These are phyloP conservation scores for Nymphalis polychloros DNA, from an alignment of 2,888 invertebrate species.

Conservation along the genomic window DNA sequence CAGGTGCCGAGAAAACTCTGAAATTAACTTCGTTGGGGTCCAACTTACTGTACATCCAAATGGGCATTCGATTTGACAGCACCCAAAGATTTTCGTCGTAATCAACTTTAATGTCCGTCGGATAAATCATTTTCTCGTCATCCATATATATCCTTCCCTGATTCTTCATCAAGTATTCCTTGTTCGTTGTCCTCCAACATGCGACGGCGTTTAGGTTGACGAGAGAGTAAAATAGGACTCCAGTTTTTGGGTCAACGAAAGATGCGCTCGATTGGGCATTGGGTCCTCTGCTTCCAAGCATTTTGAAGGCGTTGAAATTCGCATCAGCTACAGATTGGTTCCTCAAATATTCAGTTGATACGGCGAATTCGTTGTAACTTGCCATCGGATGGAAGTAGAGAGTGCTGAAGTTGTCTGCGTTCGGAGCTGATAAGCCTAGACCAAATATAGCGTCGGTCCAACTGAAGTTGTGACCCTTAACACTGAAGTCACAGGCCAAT, in stretches of 20 bases:
- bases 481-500: slow-evolving; percentile 86
- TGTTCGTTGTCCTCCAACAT: slow-evolving; percentile 88
- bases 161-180: slow-evolving; percentile 84
- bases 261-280: slow-evolving; percentile 88
- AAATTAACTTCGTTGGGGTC: slow-evolving; percentile 85
- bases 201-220: slow-evolving; percentile 89
- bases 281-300: slow-evolving; percentile 85
- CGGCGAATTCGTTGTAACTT: slow-evolving; percentile 88
- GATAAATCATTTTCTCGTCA: slow-evolving; percentile 87
- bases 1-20: slow-evolving; percentile 85
- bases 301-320: slow-evolving; percentile 84
- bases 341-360: slow-evolving; percentile 85
- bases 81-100: slow-evolving; percentile 87
- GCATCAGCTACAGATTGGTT: slow-evolving; percentile 80
- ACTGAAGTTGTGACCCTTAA: slow-evolving; percentile 85
- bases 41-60: slow-evolving; percentile 85
- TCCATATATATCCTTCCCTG: slow-evolving; percentile 88
- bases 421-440: slow-evolving; percentile 84
- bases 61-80: slow-evolving; percentile 86
- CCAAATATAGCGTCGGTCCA: slow-evolving; percentile 92
- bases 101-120: slow-evolving; percentile 90
- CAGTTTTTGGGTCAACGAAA: slow-evolving; percentile 86
- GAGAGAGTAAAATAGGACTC: slow-evolving; percentile 88
- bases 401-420: slow-evolving; percentile 84
- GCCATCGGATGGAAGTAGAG: slow-evolving; percentile 91